phyloP scores from a whole-genome alignment of 2,797 vertebrate species.

The Microctenopoma stevenorrisi region DNA sequence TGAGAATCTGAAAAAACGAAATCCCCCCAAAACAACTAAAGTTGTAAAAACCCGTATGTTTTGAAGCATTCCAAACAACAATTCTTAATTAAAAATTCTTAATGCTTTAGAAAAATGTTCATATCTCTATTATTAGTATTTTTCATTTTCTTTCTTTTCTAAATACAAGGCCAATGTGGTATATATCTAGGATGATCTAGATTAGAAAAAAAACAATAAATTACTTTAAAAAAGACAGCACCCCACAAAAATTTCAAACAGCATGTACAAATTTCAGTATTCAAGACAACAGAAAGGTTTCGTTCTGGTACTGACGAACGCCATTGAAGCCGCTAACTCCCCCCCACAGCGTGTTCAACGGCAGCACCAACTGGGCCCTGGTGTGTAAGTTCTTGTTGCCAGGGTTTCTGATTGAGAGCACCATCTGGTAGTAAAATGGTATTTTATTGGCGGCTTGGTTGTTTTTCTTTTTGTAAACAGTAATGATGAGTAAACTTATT shows the following conservation, averaged over 20 bases:
- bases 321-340: conserved; percentile 64
- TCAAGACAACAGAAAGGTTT: conserved; percentile 72
- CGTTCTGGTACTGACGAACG: conserved; percentile 61
- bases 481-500: conserved; percentile 84
- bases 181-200: conserved; percentile 88
- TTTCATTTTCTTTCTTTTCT: conserved; percentile 85
- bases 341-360: conserved; percentile 70
- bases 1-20: conserved; percentile 69
- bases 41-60: conserved; percentile 88
- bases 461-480: conserved; percentile 82
- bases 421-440: conserved; percentile 82
- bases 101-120: conserved; percentile 90
- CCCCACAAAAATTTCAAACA: conserved; percentile 84
- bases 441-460: conserved; percentile 79
- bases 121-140: conserved; percentile 89
- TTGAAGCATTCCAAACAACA: conserved; percentile 86
- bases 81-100: conserved; percentile 75
- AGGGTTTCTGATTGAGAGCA: conserved; percentile 73
- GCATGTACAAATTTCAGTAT: conserved; percentile 86
- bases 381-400: conserved; percentile 58
- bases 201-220: conserved; percentile 83
- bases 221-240: conserved; percentile 81
- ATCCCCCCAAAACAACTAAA: conserved; percentile 69
- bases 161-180: conserved; percentile 92
- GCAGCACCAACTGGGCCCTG: conserved; percentile 74